These are phyloP conservation scores for Cheilosia grossa DNA, from an alignment of 2,888 invertebrate genomes.

Conservation along the genomic window DNA sequence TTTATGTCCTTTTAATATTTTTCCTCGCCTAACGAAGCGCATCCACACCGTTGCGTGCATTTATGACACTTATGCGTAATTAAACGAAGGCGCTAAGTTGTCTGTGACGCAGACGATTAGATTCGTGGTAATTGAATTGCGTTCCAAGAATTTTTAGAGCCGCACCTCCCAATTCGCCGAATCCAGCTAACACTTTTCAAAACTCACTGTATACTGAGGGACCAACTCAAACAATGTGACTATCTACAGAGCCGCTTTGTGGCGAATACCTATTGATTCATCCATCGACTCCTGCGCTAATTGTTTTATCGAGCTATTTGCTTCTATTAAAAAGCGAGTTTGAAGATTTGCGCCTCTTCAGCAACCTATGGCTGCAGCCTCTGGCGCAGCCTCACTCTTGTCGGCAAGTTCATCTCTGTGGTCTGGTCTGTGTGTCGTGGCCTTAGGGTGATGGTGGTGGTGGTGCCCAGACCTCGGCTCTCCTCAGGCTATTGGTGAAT, in stretches of 20 bases:
- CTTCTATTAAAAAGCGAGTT: constrained; percentile 71
- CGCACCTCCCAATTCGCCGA: not conserved
- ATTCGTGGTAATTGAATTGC: constrained; percentile 56
- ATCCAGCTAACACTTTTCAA: not conserved
- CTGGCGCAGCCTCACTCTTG: constrained; percentile 38
- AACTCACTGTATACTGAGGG: not conserved
- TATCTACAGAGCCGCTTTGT: constrained; percentile 75
- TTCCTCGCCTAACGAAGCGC: constrained; percentile 44
- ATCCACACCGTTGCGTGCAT: constrained; percentile 54
- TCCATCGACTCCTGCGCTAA: constrained; percentile 74
- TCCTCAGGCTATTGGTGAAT: constrained; percentile 47
- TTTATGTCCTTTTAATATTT: constrained; percentile 40
- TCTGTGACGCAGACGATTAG: constrained; percentile 67
- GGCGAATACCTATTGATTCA: constrained; percentile 72
- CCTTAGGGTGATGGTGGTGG: constrained; percentile 57
- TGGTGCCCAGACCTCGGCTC: constrained; percentile 53
- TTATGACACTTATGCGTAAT: constrained; percentile 67
- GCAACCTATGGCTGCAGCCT: constrained; percentile 16
- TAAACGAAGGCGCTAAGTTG: constrained; percentile 67
- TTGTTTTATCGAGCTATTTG: constrained; percentile 76
- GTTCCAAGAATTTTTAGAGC: constrained; percentile 39
- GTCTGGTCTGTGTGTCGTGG: constrained; percentile 65
- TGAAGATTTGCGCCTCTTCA: constrained; percentile 60
- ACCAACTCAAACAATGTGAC: constrained; percentile 58
- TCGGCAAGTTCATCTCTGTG: constrained; percentile 72